phyloP scores from a whole-genome alignment of 1,140 invertebrate species.

The Philopotamus ludificatus region DNA sequence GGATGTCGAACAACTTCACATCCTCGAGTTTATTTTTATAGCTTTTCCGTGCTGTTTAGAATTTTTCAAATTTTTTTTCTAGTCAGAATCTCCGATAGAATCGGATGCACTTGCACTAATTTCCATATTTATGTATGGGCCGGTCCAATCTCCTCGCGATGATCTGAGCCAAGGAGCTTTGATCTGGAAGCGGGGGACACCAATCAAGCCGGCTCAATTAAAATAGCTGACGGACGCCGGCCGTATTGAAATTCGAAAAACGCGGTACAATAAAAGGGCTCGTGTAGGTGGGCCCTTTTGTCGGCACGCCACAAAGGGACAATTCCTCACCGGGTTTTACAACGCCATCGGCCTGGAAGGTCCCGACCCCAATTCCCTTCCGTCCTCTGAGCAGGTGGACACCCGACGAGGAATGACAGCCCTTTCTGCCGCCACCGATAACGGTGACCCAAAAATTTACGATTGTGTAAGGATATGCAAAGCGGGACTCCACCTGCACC shows the following conservation, averaged over 20 bases:
- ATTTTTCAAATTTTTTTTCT: too few relatives aligned
- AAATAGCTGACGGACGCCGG: not conserved
- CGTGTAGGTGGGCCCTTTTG: constrained; percentile 6
- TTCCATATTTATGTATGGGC: too few relatives aligned
- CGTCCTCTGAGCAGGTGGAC: constrained; percentile 1
- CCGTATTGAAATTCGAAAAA: not conserved
- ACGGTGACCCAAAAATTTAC: not conserved
- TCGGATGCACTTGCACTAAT: not conserved
- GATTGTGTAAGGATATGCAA: not conserved
- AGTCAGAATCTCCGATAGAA: not conserved
- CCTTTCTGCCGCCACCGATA: not conserved
- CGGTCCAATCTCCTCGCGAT: not conserved
- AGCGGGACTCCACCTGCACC: too few relatives aligned
- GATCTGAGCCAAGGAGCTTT: not conserved
- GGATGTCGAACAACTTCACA: too few relatives aligned
- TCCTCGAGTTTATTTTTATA: too few relatives aligned
- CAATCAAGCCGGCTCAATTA: not conserved
- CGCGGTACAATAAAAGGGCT: not conserved
- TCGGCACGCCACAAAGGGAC: constrained; percentile 4
- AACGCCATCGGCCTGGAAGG: not conserved
- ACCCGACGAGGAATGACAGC: not conserved
- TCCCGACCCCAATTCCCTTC: constrained; percentile 3
- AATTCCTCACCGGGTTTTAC: not conserved
- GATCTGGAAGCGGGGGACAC: not conserved
- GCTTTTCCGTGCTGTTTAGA: too few relatives aligned